Conservation (phyloP, 1,140 invertebrate genomes). For the Manduca sexta region DNA sequence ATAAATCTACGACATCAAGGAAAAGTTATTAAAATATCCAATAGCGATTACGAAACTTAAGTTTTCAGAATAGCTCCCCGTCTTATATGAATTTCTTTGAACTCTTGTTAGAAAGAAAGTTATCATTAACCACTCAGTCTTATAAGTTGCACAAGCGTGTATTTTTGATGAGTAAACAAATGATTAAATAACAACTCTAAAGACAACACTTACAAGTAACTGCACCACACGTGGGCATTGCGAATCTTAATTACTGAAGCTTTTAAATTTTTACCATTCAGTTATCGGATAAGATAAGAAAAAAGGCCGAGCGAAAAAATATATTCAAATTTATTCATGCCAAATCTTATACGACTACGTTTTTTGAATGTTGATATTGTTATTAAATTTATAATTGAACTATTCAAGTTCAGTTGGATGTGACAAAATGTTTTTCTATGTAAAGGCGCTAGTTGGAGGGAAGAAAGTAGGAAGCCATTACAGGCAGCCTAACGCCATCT, state of each 20-base stretch:
- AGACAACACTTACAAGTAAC: too few relatives aligned
- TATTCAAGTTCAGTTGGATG: not conserved
- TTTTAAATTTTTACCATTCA: not conserved
- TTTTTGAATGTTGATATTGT: not conserved
- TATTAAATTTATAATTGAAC: not conserved
- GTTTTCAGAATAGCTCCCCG: slow-evolving; percentile 7
- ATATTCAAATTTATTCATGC: slow-evolving; percentile 65
- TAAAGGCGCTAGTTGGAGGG: slow-evolving; percentile 11
- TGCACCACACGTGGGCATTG: too few relatives aligned
- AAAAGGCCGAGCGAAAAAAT: slow-evolving; percentile 21
- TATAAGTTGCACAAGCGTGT: too few relatives aligned
- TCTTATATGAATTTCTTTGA: slow-evolving; percentile 2
- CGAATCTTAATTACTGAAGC: not conserved
- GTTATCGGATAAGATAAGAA: slow-evolving; percentile 19
- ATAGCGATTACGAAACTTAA: slow-evolving; percentile 5
- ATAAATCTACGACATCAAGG: slow-evolving; percentile 17
- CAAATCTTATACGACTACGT: slow-evolving; percentile 26
- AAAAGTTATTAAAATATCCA: slow-evolving; percentile 15
- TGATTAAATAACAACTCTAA: too few relatives aligned
- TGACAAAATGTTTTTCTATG: not conserved
- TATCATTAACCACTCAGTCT: too few relatives aligned
- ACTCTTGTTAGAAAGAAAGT: too few relatives aligned
- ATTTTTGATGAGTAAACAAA: too few relatives aligned
- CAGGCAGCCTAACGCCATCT: slow-evolving; percentile 65
- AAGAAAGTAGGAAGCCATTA: slow-evolving; percentile 38